Percentiles rank a stretch among this genome's conserved stretches.
Evolutionary conservation across 2,113 vertebrate genomes (phyloP).

Genomic region (Ptilonorhynchus violaceus): DNA sequence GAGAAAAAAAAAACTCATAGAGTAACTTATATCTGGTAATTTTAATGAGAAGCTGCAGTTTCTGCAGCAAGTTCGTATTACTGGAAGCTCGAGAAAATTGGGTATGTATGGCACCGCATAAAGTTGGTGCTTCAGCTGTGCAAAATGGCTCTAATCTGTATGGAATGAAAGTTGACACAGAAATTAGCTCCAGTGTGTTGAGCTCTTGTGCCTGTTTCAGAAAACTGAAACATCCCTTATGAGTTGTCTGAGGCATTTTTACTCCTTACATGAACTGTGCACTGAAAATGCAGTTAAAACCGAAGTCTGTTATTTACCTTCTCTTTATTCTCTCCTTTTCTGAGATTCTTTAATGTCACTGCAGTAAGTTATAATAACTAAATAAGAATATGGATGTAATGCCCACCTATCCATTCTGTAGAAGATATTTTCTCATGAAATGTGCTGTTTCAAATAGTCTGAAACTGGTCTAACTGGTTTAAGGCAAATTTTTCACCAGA

Average conservation of each 20-base stretch:
- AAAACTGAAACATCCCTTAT: neutral
- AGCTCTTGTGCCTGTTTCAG: neutral
- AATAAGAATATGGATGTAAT: neutral
- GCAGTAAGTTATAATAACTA: neutral
- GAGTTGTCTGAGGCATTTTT: neutral
- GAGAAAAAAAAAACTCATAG: neutral
- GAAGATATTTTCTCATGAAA: neutral
- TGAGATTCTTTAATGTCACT: neutral
- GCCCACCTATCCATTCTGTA: neutral
- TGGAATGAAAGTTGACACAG: constrained; percentile 14
- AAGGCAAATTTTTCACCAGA: neutral
- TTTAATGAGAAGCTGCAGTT: neutral
- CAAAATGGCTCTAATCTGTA: neutral
- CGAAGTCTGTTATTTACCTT: neutral
- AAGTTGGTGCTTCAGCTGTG: neutral
- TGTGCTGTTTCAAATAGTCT: neutral
- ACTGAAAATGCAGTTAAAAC: neutral
- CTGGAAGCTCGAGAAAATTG: neutral
- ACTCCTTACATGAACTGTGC: neutral
- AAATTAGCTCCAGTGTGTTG: neutral
- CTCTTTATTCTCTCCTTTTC: neutral
- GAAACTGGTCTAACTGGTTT: constrained; percentile 6
- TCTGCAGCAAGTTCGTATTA: neutral
- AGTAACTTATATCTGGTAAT: neutral
- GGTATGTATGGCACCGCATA: neutral